phyloP scores from a whole-genome alignment of 2,888 invertebrate species.

The Stegophylla sp. region DNA sequence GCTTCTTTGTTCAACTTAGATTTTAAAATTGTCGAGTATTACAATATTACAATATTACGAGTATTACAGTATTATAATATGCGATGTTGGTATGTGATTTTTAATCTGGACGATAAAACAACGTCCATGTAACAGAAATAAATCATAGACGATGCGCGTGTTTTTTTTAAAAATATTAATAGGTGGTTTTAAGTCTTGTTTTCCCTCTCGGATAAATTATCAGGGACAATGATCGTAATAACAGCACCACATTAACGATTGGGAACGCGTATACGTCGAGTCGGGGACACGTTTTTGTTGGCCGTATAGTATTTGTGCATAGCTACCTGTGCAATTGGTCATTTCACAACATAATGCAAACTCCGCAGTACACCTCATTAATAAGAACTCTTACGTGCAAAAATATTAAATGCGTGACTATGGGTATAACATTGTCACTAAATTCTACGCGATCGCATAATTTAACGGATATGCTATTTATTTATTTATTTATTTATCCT shows the following conservation, averaged over 20 bases:
- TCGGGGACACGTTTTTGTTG: slow-evolving; percentile 12
- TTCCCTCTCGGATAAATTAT: too few species aligned
- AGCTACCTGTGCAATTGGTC: background rate
- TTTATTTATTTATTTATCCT: too few species aligned
- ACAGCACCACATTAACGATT: background rate
- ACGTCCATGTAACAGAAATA: too few species aligned
- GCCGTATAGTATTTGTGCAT: too few species aligned
- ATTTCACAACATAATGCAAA: background rate
- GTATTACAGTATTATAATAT: too few species aligned
- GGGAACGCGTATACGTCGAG: background rate
- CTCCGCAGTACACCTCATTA: background rate
- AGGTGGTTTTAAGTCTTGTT: too few species aligned
- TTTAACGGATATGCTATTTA: background rate
- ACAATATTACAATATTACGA: too few species aligned
- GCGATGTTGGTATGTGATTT: background rate
- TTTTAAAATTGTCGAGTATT: too few species aligned
- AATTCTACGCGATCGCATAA: background rate
- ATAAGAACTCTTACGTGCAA: background rate
- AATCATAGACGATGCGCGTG: too few species aligned
- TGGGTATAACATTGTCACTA: background rate
- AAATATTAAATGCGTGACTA: background rate
- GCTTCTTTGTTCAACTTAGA: too few species aligned
- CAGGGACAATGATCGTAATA: too few species aligned
- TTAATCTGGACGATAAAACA: background rate
- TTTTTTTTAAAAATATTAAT: too few species aligned